Evolutionary conservation across 2,113 vertebrate genomes (phyloP), one percentile per base, ranked within the genome.

Genomic region (Peromyscus leucopus): DNA sequence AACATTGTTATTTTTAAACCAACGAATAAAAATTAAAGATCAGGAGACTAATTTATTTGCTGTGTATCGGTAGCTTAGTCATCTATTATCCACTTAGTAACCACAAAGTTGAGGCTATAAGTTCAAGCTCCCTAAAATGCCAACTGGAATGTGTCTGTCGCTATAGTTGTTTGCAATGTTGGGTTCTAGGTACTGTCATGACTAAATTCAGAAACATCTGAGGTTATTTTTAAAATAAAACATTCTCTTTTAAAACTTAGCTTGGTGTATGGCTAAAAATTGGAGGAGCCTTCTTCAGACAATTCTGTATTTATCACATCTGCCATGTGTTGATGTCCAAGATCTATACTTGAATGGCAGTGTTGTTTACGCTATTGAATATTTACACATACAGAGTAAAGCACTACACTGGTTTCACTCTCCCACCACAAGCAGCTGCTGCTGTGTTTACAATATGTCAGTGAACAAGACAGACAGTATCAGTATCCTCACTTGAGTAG

Each of bases 31-130:
- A 71, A n/a, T 33, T 51, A 88, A 48, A 88, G 11, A 87, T 24
- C 46, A 26, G 33, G 7, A 24, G 31, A 69, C 15, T 22, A 48
- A 55, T 87, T 36, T n/a, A 33, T 55, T 71, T 15, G 3, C 33
- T 88, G 31, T 87, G 11, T n/a, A n/a, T 71, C 65, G 92, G 26
- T n/a, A 85, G 28, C 69, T 80, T 22, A 21, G 31, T 79, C 22
- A 74, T 69, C 39, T 93, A 16, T 63, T 72, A 93, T 48, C 57
- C 89, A 71, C 4, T 72, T 90, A 85, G 82, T 61, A 39, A 96
- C 42, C 12, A 39, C 28, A 24, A 78, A 61, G 46, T 31, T 86
- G 3, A 83, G n/a, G 5, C 21, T 46, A 33, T 2, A 80, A 42
- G 91, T 83, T 93, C 4, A 91, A 33, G 72, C 61, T 67, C 33